Evolutionary conservation across 2,113 vertebrate genomes (phyloP), one percentile per base, ranked within the genome.

Genomic region (Stigmatopora nigra): DNA sequence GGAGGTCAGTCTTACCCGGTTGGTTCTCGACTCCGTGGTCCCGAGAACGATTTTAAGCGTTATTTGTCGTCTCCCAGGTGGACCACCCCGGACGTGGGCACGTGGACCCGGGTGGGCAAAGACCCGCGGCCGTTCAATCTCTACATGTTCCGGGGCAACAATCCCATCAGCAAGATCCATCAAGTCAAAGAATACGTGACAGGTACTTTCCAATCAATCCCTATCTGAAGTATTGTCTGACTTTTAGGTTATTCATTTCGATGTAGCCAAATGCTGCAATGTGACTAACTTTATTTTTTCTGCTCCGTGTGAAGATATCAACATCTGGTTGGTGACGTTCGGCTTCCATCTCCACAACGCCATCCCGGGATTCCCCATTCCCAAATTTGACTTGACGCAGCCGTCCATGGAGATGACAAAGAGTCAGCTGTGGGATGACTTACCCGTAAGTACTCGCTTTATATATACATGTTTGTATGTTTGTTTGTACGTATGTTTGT

Each of bases 301-400:
- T 52, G n/a, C 47, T 60, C n/a, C 56, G 47, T 78, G 66, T 71
- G 20, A 47, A 99, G 97, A 99, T 91, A 88, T 98, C 77, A 99
- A 99, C 89, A 99, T 95, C 85, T 99, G 97, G 97, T 88, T 99
- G 86, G 94, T 98, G 82, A 99, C 95, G 1, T 99, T 99, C 1
- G 97, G 97, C 53, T 98, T 99, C 88, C 96, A 99, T 72, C 93
- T 99, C 65, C 95, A 98, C 88, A 99, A 99, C 13, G 94, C 94
- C 15, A 98, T 99, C 86, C 96, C 97, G 75, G 95, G 96, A 63
- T 99, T 96, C 84, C 94, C 94, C 14, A 94, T 97, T 71, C 97
- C 97, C 0, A 96, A 95, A 81, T 95, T 97, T 73, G 96, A 97
- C 82, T 90, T 98, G 87, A 95, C 93, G 2, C 91, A 97, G 75